Base-by-base conservation (phyloP, 2,797 vertebrate species). In the Tenualosa ilisha region DNA sequence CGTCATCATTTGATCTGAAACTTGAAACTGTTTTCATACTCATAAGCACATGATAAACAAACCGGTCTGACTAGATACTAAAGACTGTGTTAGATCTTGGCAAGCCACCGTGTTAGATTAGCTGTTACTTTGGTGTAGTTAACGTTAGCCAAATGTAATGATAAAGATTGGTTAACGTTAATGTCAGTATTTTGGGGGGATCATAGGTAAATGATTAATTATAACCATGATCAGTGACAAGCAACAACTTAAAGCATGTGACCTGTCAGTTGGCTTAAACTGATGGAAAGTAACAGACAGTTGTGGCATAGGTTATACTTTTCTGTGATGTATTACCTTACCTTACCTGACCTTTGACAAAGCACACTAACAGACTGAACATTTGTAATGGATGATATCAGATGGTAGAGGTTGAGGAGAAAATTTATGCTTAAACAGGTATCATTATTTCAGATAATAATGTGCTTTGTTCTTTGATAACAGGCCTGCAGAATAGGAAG, bases 41-140 rank as follows among this genome's bases (percentile, higher is more conserved):
- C 72, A 79, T 79, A 46, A 79, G 72, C 72, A 79, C 72, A 79
- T 79, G 72, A 46, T 46, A 79, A 79, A 79, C 72, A 79, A 79
- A 79, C 68, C 68, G 15, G 68, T 43, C 6, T 6, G 68, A 43
- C 17, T 79, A 7, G 68, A 72, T 3, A 1, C 1, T 43, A 3
- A 46, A 5, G 37, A 79, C 37, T 20, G 17, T 20, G 17, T 9
- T 1, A 75, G 13, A 40, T 0, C 3, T 13, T 43, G 17, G 31
- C 31, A 1, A 5, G 37, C 6, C 31, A 20, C 37, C 6, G 40
- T 40, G 15, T 75, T 43, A 40, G 17, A 75, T 13, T 43, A 3
- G 31, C 65, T 26, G 2, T 43, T 75, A 43, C 7, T 9, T 43
- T 43, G 31, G 24, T 24, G 59, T n/a, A 63, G n/a, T 63, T 63